These are phyloP conservation scores for Aleiodes sp. DNA, from an alignment of 1,140 invertebrate species.

Conservation along the genomic window DNA sequence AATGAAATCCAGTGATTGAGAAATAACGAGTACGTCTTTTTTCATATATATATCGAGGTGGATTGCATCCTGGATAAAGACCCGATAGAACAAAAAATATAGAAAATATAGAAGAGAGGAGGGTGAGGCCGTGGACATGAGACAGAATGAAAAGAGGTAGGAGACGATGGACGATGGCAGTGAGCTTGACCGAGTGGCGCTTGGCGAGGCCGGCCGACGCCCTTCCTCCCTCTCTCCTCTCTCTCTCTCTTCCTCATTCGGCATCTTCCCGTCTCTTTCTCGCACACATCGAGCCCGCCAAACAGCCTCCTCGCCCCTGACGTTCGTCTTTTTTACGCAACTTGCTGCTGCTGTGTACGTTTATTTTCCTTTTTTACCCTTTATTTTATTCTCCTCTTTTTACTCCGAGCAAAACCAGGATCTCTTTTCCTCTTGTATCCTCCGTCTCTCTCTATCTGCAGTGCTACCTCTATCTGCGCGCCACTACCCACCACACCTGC, in stretches of 20 bases:
- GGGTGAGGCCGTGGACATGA: too few species aligned
- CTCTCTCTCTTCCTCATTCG: not conserved
- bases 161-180: constrained; percentile 51
- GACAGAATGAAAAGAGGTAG: constrained; percentile 8
- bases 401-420: not conserved
- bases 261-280: not conserved
- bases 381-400: not conserved
- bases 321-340: constrained; percentile 30
- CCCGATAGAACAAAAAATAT: constrained; percentile 5
- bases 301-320: not conserved
- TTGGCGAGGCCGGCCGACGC: constrained; percentile 59
- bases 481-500: constrained; percentile 38
- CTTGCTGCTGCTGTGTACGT: constrained; percentile 30
- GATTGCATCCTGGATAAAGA: not conserved
- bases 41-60: too few species aligned
- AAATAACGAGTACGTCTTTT: not conserved
- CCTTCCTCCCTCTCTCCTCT: constrained; percentile 41
- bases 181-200: constrained; percentile 61
- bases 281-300: not conserved
- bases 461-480: not conserved
- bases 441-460: not conserved
- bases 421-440: constrained; percentile 9
- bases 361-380: constrained; percentile 3
- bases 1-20: not conserved
- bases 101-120: constrained; percentile 1